A percentile compares a stretch with the other conserved stretches of the same genome.
Conservation (phyloP, 2,113 vertebrate species). For the Zootoca vivipara region DNA sequence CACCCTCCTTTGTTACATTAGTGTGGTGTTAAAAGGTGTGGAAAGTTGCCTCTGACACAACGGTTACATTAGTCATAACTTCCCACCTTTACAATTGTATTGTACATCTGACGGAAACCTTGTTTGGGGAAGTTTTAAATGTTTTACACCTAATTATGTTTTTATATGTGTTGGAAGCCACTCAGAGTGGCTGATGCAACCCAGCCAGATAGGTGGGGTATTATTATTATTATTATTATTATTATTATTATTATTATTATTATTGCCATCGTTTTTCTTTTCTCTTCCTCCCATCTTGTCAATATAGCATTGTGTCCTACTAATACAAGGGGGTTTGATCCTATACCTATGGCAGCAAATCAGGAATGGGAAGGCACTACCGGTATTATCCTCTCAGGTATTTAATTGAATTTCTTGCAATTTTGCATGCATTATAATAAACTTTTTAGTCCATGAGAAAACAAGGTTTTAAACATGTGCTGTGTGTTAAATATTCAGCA, state of each 20-base stretch:
- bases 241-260: too few species aligned
- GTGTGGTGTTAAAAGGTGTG: too few species aligned
- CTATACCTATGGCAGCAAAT: background rate
- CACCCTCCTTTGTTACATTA: background rate
- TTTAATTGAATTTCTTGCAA: slow-evolving; percentile 66
- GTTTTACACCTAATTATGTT: too few species aligned
- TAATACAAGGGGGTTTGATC: background rate
- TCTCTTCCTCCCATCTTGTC: background rate
- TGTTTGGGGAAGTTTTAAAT: too few species aligned
- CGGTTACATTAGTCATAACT: background rate
- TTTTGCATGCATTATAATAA: slow-evolving; percentile 64
- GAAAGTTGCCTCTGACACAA: background rate
- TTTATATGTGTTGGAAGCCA: too few species aligned
- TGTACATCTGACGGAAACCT: too few species aligned
- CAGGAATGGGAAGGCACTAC: background rate
- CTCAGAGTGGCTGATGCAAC: too few species aligned
- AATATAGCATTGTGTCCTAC: background rate
- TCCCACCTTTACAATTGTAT: background rate
- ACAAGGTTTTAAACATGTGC: slow-evolving; percentile 72
- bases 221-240: too few species aligned
- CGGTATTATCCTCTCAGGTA: slow-evolving; percentile 61
- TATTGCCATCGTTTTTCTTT: background rate
- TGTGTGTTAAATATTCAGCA: slow-evolving; percentile 74
- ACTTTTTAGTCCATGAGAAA: slow-evolving; percentile 69
- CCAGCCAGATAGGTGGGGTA: too few species aligned